Evolutionary conservation across 2,888 invertebrate genomes (phyloP), one percentile per base, ranked within the genome.

Genomic region (Harpalus rufipes): DNA sequence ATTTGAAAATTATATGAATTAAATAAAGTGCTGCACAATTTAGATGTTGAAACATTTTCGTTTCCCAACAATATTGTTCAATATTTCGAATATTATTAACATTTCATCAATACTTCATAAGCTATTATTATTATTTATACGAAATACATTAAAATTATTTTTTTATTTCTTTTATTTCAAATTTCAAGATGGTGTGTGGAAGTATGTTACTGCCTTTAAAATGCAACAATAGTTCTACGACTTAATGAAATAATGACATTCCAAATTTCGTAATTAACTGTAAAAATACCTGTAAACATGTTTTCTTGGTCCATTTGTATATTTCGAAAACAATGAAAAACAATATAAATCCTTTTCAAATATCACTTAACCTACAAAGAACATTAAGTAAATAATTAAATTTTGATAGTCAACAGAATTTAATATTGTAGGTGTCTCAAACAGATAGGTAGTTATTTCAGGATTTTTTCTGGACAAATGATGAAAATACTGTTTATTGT

Each of bases 311-410:
- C 44, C 44, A 51, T 12, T 51, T 51, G 44, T 51, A 51, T 44
- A 51, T 51, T 51, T 51, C 44, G 44, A 51, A 51, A 51, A 51
- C 44, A 44, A 44, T 10, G 7, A 5, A 44, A 44, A 44, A 44
- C 44, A 51, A 51, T 51, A 51, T 12, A 51, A 51, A 51, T 12
- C 10, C 8, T 12, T 51, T 51, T 51, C 44, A 51, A 51, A 51
- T 51, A 51, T 51, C 44, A 51, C 44, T 51, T 51, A 51, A 51
- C 44, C 44, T 51, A 51, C 10, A 51, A 51, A 51, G 44, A 51
- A 1, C 10, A 51, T 51, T 5, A 12, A 12, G 44, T 7, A 51
- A 51, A 51, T 51, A 51, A 51, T 32, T 5, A 32, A 32, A 32
- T 32, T 21, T 32, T 32, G 32, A 32, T 32, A 32, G 32, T 51